Conservation (phyloP, 2,888 invertebrate species). For the Branchellion lobata region DNA sequence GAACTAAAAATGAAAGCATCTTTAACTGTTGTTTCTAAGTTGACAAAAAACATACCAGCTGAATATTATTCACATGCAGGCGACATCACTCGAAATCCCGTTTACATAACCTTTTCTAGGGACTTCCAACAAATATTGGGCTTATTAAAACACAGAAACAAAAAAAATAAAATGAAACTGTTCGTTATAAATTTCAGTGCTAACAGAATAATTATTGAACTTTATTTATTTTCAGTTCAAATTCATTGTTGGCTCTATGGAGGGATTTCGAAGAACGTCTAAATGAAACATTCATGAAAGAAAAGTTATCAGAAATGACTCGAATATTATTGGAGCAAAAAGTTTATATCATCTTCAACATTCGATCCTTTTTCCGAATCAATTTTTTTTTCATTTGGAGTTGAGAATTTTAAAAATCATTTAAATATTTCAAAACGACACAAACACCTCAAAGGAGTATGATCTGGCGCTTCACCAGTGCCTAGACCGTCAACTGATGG, state of each 20-base stretch:
- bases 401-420: too few relatives aligned
- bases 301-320: slow-evolving; percentile 16
- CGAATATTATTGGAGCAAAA: neutral
- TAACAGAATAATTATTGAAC: neutral
- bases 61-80: neutral
- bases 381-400: neutral
- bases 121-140: neutral
- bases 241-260: slow-evolving; percentile 15
- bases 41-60: slow-evolving; percentile 7
- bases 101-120: slow-evolving; percentile 22
- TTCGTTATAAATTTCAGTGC: neutral
- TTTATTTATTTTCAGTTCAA: neutral
- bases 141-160: slow-evolving; percentile 9
- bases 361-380: neutral
- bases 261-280: slow-evolving; percentile 32
- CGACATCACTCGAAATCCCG: slow-evolving; percentile 20
- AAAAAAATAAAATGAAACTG: slow-evolving; percentile 6
- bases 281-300: neutral
- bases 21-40: neutral
- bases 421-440: neutral
- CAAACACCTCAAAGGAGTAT: slow-evolving; percentile 9
- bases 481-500: slow-evolving; percentile 8
- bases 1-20: neutral
- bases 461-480: slow-evolving; percentile 4
- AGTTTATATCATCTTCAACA: neutral